Conservation (phyloP, 2,113 vertebrate species). For the Macrotus californicus region DNA sequence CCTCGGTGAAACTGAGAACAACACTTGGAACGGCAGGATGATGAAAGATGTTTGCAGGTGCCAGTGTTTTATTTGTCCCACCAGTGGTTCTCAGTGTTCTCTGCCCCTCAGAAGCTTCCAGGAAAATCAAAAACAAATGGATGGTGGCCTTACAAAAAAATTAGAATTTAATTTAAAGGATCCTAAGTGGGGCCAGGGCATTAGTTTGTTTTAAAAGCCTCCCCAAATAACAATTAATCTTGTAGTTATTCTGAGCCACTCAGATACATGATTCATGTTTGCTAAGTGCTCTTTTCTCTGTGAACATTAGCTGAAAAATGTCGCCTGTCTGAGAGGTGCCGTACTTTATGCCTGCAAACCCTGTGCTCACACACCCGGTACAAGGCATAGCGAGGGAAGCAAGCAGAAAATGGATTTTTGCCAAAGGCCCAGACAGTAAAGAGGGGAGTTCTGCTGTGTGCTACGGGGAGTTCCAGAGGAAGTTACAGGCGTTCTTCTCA, state of each 20-base stretch:
- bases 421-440: background rate
- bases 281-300: background rate
- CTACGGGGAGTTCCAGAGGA: conserved; percentile 68
- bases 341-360: background rate
- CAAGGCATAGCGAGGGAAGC: background rate
- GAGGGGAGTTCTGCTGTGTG: conserved; percentile 52
- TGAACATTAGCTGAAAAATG: background rate
- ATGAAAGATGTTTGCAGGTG: background rate
- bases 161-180: conserved; percentile 3
- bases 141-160: background rate
- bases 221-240: background rate
- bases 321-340: background rate
- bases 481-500: conserved; percentile 25
- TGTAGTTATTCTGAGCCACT: background rate
- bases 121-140: background rate
- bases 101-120: background rate
- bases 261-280: background rate
- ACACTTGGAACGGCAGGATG: background rate
- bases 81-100: background rate
- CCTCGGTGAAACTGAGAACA: background rate
- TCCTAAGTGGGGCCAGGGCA: background rate
- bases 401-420: conserved; percentile 3
- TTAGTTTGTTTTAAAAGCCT: background rate
- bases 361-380: background rate
- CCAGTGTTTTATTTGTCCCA: background rate